A percentile compares a stretch with the other conserved stretches of the same genome.
Evolutionary conservation across 2,113 vertebrate genomes (phyloP).

Genomic region (Nannospalax galili): DNA sequence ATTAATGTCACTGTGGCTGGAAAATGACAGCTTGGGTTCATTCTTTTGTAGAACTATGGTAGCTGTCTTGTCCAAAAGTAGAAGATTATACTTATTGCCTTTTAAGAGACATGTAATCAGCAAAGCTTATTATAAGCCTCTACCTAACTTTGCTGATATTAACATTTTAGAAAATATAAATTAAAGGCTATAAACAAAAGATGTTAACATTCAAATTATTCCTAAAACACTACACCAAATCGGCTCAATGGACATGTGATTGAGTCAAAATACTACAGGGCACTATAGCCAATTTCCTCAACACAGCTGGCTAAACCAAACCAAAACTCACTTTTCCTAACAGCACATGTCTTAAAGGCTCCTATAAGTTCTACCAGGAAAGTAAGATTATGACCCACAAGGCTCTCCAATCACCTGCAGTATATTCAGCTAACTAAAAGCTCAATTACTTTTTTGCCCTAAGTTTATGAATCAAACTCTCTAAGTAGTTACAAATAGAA

Average conservation of each 20-base stretch:
- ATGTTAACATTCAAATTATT: constrained; percentile 36
- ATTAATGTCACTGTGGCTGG: neutral
- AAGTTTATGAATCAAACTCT: constrained; percentile 44
- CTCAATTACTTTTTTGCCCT: neutral
- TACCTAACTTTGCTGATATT: neutral
- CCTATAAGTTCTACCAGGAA: neutral
- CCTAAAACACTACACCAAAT: constrained; percentile 5
- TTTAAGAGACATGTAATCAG: constrained; percentile 10
- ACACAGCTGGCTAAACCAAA: constrained; percentile 19
- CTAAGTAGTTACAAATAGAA: constrained; percentile 43
- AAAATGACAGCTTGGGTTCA: constrained; percentile 26
- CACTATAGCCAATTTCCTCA: constrained; percentile 6
- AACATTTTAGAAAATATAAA: constrained; percentile 31
- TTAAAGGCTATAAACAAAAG: constrained; percentile 2
- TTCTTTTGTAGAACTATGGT: neutral
- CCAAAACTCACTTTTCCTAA: constrained; percentile 30
- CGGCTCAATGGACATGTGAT: neutral
- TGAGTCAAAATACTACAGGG: constrained; percentile 27
- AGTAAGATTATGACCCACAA: constrained; percentile 18
- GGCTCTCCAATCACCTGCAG: neutral
- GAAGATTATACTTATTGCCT: neutral
- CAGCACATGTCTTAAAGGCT: neutral
- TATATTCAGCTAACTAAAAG: constrained; percentile 32
- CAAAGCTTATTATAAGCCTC: neutral
- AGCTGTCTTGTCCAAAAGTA: constrained; percentile 17